A percentile compares a stretch with the other conserved stretches of the same genome.
Evolutionary conservation across 2,888 invertebrate genomes (phyloP).

Genomic region (Pyrgus malvae): DNA sequence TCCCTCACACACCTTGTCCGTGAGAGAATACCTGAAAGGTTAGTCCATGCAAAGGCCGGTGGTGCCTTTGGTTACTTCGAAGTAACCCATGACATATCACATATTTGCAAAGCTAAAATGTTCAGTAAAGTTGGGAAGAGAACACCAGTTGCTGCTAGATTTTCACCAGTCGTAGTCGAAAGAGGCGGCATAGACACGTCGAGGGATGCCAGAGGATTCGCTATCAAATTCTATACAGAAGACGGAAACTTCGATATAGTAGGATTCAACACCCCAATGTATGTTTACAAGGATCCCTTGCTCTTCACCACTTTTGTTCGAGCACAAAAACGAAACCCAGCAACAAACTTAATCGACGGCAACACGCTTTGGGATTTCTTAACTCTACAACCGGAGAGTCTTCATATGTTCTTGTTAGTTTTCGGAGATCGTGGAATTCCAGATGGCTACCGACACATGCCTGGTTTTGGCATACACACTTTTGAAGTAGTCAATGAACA

Average conservation of each 20-base stretch:
- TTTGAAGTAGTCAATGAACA: conserved; percentile 90
- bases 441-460: conserved; percentile 94
- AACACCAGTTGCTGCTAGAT: conserved; percentile 89
- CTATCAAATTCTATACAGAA: conserved; percentile 94
- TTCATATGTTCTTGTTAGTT: conserved; percentile 90
- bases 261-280: conserved; percentile 94
- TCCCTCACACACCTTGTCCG: conserved; percentile 90
- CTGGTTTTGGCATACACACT: conserved; percentile 95
- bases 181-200: conserved; percentile 92
- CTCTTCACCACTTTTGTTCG: conserved; percentile 95
- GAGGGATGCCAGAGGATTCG: conserved; percentile 93
- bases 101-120: conserved; percentile 88
- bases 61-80: conserved; percentile 93
- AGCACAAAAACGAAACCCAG: conserved; percentile 95
- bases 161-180: conserved; percentile 91
- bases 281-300: conserved; percentile 92
- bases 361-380: conserved; percentile 97
- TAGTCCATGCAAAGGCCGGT: conserved; percentile 96
- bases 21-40: conserved; percentile 95
- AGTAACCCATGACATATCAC: conserved; percentile 90
- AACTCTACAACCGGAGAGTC: conserved; percentile 89
- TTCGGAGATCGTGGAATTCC: conserved; percentile 95
- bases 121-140: conserved; percentile 88
- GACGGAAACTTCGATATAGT: conserved; percentile 95
- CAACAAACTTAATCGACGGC: conserved; percentile 90